phyloP scores from a whole-genome alignment of 2,888 invertebrate genomes.

The Xanthia togata region DNA sequence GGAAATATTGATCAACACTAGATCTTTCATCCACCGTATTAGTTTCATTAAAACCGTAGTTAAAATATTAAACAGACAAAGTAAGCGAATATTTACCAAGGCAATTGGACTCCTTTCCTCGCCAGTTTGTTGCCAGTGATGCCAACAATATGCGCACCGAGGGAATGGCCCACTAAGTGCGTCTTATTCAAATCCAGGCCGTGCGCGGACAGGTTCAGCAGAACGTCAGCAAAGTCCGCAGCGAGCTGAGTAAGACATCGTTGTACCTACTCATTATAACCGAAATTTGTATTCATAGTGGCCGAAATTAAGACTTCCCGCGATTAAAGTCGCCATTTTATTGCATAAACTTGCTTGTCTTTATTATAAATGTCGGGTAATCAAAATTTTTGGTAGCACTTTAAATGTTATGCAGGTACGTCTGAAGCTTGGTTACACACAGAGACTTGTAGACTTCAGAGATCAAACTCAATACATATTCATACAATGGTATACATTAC shows the following conservation, averaged over 20 bases:
- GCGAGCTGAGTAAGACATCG: constrained; percentile 75
- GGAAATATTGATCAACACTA: constrained; percentile 47
- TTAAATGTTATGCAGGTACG: constrained; percentile 1
- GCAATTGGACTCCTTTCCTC: constrained; percentile 74
- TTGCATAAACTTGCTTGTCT: constrained; percentile 22
- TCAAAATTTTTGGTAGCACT: neutral
- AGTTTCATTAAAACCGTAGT: constrained; percentile 28
- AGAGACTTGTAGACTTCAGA: constrained; percentile 21
- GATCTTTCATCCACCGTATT: constrained; percentile 35
- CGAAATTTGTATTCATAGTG: constrained; percentile 40
- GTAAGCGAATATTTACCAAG: constrained; percentile 75
- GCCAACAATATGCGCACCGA: constrained; percentile 85
- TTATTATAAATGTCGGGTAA: constrained; percentile 20
- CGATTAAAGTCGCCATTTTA: constrained; percentile 17
- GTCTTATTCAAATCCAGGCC: constrained; percentile 81
- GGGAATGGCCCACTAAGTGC: constrained; percentile 84
- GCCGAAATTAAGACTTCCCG: constrained; percentile 44
- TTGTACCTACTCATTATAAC: constrained; percentile 48
- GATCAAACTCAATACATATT: constrained; percentile 47
- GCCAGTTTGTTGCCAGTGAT: constrained; percentile 80
- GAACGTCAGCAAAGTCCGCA: constrained; percentile 74
- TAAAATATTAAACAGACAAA: constrained; percentile 38
- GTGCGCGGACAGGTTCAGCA: constrained; percentile 74
- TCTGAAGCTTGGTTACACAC: constrained; percentile 8
- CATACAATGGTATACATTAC: constrained; percentile 35